Evolutionary conservation across 2,113 vertebrate species (phyloP).

Genomic region (Pollimyrus isidori): DNA sequence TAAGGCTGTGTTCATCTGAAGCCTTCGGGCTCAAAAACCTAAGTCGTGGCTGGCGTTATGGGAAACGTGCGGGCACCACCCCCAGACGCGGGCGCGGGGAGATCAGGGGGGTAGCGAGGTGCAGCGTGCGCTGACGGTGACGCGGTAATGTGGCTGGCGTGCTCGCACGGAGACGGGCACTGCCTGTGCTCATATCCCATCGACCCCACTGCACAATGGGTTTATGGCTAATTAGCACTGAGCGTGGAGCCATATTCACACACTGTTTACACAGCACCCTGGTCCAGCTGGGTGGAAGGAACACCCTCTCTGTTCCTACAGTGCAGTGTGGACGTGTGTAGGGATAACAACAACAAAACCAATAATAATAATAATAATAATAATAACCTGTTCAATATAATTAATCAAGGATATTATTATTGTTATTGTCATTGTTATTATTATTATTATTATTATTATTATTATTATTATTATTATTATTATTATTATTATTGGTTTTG

Average conservation of each 20-base stretch:
- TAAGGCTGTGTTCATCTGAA: background rate
- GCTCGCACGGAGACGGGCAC: background rate
- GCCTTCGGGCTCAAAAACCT: background rate
- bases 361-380: background rate
- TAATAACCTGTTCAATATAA: background rate
- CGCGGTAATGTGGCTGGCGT: background rate
- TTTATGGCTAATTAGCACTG: slow-evolving; percentile 68
- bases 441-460: background rate
- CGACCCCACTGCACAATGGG: slow-evolving; percentile 44
- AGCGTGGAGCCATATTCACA: background rate
- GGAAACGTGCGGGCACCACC: slow-evolving; percentile 22
- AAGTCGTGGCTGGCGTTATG: background rate
- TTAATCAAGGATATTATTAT: background rate
- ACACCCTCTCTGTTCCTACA: background rate
- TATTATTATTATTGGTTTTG: background rate
- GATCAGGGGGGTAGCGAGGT: background rate
- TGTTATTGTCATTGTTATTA: background rate
- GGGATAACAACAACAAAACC: background rate
- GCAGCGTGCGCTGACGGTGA: slow-evolving; percentile 46
- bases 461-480: background rate
- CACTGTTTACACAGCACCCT: background rate
- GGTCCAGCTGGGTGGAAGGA: background rate
- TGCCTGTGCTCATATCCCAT: slow-evolving; percentile 65
- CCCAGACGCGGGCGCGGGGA: background rate
- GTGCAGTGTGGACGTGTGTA: background rate